phyloP scores from a whole-genome alignment of 2,888 invertebrate genomes.

The Emmelina monodactyla region DNA sequence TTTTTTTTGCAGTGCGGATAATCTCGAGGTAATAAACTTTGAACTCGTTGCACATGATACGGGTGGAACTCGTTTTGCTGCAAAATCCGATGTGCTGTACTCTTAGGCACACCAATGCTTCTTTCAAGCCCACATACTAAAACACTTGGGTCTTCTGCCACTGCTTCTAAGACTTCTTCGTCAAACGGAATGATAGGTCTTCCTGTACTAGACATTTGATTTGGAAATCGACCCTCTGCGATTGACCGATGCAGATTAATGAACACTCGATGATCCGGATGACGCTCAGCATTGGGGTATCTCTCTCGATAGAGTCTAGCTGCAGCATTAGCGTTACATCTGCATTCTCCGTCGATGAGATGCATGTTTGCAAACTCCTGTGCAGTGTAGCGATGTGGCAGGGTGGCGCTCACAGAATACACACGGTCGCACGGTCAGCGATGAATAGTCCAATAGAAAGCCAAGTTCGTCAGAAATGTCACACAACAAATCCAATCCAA shows the following conservation, averaged over 20 bases:
- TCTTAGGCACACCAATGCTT: constrained; percentile 14
- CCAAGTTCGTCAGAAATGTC: too few species aligned
- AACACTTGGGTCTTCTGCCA: constrained; percentile 10
- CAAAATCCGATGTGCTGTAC: constrained; percentile 12
- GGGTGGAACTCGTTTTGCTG: constrained; percentile 10
- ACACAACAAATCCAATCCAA: too few species aligned
- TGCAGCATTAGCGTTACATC: too few species aligned
- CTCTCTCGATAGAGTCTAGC: too few species aligned
- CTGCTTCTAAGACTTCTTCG: constrained; percentile 14
- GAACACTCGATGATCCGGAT: too few species aligned
- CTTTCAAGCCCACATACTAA: constrained; percentile 14
- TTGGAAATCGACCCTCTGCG: constrained; percentile 9
- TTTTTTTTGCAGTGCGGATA: constrained; percentile 1
- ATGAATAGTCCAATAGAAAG: too few species aligned
- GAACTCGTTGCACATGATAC: constrained; percentile 7
- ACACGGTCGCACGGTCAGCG: too few species aligned
- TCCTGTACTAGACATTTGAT: constrained; percentile 8
- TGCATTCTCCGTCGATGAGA: too few species aligned
- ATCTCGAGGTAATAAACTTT: constrained; percentile 10
- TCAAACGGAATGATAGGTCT: constrained; percentile 13
- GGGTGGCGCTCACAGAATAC: too few species aligned
- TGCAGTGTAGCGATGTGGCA: too few species aligned
- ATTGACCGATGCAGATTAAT: neutral
- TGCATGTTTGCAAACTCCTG: too few species aligned
- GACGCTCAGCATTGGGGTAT: too few species aligned